Conservation (phyloP, 2,113 vertebrate species). For the Protobothrops mucrosquamatus region DNA sequence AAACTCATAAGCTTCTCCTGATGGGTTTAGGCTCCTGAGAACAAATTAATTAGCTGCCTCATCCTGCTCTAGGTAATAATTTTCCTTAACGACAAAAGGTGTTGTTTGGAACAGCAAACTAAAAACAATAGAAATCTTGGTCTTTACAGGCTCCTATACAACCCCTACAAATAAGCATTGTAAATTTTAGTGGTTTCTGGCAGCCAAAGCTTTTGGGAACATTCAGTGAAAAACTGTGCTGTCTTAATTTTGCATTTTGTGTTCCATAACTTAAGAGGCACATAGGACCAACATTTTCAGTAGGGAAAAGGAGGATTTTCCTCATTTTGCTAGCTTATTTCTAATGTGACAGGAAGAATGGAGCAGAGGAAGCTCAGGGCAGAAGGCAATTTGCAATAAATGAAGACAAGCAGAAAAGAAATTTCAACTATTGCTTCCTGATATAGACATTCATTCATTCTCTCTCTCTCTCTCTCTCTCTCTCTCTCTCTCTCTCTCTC, state of each 20-base stretch:
- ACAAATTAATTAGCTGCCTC: slow-evolving; percentile 42
- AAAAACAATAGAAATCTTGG: slow-evolving; percentile 26
- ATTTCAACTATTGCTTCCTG: not conserved
- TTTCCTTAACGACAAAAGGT: slow-evolving; percentile 26
- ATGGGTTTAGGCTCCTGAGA: slow-evolving; percentile 10
- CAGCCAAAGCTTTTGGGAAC: slow-evolving; percentile 16
- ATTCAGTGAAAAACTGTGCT: slow-evolving; percentile 1
- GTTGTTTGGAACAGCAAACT: slow-evolving; percentile 30
- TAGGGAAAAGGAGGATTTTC: not conserved
- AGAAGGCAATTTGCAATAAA: not conserved
- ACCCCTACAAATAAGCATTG: slow-evolving; percentile 20
- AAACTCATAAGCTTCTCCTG: slow-evolving; percentile 41
- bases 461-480: not conserved
- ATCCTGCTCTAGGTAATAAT: slow-evolving; percentile 16
- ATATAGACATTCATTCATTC: not conserved
- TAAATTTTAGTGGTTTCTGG: slow-evolving; percentile 24
- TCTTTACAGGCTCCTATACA: slow-evolving; percentile 23
- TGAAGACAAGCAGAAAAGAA: not conserved
- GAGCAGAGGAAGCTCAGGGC: not conserved
- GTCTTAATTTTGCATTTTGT: slow-evolving; percentile 31
- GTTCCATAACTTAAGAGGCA: slow-evolving; percentile 6
- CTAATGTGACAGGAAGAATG: not conserved
- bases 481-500: no score
- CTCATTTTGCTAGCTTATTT: not conserved
- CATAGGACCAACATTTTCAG: not conserved